Evolutionary conservation across 2,888 invertebrate genomes (phyloP).

Genomic region (Oconnorella tubifera): DNA sequence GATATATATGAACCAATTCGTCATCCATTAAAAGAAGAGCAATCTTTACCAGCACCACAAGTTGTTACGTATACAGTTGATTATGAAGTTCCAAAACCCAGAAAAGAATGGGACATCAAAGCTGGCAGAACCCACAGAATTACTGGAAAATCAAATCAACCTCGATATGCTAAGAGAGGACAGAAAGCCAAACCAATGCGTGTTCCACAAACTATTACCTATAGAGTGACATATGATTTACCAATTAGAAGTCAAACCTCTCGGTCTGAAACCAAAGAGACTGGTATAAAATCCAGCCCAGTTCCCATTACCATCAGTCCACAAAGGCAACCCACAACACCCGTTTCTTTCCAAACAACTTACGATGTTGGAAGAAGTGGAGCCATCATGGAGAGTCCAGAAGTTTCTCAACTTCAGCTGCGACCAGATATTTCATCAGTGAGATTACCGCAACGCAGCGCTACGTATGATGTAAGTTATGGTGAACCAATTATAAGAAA

Average conservation of each 20-base stretch:
- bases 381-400: too few species aligned
- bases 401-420: too few species aligned
- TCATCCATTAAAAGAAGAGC: not conserved
- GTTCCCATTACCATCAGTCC: not conserved
- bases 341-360: too few species aligned
- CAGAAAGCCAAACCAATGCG: not conserved
- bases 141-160: not conserved
- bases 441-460: too few species aligned
- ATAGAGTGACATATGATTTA: not conserved
- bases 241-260: not conserved
- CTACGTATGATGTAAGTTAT: too few species aligned
- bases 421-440: too few species aligned
- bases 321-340: too few species aligned
- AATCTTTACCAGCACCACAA: not conserved
- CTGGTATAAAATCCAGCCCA: too few species aligned
- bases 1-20: not conserved
- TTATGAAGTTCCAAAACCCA: not conserved
- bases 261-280: too few species aligned
- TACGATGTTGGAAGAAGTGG: too few species aligned
- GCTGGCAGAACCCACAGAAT: not conserved
- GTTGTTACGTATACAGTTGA: not conserved
- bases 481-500: too few species aligned
- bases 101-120: constrained; percentile 3
- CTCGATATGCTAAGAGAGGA: not conserved
- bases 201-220: not conserved